Evolutionary conservation across 2,888 invertebrate species (phyloP), one percentile per base, ranked within the genome.

Genomic region (Steinernema scapterisci): DNA sequence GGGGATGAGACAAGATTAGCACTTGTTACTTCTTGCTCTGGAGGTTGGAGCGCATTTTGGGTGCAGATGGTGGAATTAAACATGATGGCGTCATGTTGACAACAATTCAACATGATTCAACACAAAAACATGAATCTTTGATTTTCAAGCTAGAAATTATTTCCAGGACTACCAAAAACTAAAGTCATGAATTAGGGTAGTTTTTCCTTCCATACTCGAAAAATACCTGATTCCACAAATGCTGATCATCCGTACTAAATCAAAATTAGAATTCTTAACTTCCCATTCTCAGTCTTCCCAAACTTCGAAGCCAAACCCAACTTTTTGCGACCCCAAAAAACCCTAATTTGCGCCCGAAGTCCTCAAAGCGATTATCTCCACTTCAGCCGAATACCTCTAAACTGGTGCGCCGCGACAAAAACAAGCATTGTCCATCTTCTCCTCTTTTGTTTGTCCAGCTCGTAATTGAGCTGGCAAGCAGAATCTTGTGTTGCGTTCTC

Each of bases 391-490:
- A 48, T 7, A 48, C 31, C 27, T 31, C 7, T 31, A 38, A 38
- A 38, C 38, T 38, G 38, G 38, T 6, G 38, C 38, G 5, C 31
- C 31, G 25, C 63, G 25, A 31, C 63, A 25, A 63, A 52, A 63
- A 63, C 63, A 63, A 63, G 27, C 16, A 11, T 38, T 27, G 63
- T 63, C 3, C 9, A 19, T 25, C 16, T 11, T 25, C 25, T 13
- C 31, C 16, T 63, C 19, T 31, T 9, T 27, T 63, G 63, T 63
- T 63, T 63, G 63, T 27, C 19, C 31, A 63, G 27, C 63, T 9
- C 63, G 63, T 63, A 63, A 63, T 63, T 63, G 63, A 63, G 63
- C 63, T 63, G 48, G 5, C 48, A 19, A 48, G 48, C 19, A n/a
- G 13, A 19, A 48, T 63, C 38, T 38, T 63, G 63, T 38, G 63